A percentile compares a stretch with the other conserved stretches of the same genome.
These are phyloP conservation scores for Hepsetus odoe DNA, from an alignment of 2,113 vertebrate species.

Conservation along the genomic window DNA sequence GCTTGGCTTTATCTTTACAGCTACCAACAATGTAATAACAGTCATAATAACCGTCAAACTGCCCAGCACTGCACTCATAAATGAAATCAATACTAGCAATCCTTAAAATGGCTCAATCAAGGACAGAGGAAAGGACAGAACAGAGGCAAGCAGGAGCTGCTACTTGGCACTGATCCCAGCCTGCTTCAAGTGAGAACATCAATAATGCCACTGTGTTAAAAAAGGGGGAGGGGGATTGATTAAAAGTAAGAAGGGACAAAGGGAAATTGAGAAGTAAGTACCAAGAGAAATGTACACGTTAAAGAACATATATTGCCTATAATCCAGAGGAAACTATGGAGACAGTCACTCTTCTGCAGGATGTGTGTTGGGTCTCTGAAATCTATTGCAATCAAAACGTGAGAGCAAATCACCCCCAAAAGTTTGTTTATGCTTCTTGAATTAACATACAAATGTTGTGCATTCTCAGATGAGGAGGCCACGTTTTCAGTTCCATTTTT, in stretches of 20 bases:
- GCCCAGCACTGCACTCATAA: conserved; percentile 3
- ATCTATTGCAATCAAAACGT: conserved; percentile 61
- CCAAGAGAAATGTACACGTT: neutral
- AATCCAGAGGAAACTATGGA: neutral
- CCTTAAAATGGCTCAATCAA: conserved; percentile 60
- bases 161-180: conserved; percentile 67
- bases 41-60: neutral
- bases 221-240: conserved; percentile 63
- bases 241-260: conserved; percentile 64
- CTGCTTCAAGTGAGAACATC: conserved; percentile 63
- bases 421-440: conserved; percentile 52
- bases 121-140: conserved; percentile 66
- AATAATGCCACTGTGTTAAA: conserved; percentile 68
- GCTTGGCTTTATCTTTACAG: neutral
- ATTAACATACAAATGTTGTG: conserved; percentile 52
- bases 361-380: conserved; percentile 40
- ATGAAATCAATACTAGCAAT: conserved; percentile 38
- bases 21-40: conserved; percentile 11
- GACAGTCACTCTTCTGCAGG: neutral
- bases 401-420: conserved; percentile 53
- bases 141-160: conserved; percentile 59
- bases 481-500: neutral
- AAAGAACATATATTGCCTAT: neutral
- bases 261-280: neutral
- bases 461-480: neutral